Evolutionary conservation across 2,888 invertebrate species (phyloP).

Genomic region (Nemotelus pantherinus): DNA sequence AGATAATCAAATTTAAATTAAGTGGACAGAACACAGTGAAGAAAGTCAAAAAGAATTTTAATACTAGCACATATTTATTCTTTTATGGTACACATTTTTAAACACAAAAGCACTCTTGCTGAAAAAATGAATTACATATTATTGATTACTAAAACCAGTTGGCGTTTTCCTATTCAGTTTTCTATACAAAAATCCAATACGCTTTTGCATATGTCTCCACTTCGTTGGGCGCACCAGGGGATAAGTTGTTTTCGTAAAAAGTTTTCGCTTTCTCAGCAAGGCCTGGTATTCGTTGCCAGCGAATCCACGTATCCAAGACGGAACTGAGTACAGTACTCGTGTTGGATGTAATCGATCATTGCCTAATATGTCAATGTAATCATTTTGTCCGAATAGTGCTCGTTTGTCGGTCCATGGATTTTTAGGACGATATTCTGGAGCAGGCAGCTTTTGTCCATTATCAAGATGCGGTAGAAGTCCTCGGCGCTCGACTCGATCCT

Average conservation of each 20-base stretch:
- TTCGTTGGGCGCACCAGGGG: conserved; percentile 77
- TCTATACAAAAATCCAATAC: conserved; percentile 78
- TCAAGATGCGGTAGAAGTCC: conserved; percentile 77
- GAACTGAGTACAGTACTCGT: conserved; percentile 84
- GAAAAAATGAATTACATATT: conserved; percentile 35
- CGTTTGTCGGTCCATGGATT: conserved; percentile 80
- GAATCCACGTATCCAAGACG: conserved; percentile 90
- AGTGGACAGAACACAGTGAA: too few species aligned
- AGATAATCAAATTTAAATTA: too few species aligned
- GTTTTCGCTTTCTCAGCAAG: conserved; percentile 74
- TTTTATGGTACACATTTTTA: too few species aligned
- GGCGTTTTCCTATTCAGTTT: conserved; percentile 84
- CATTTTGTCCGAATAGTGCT: conserved; percentile 93
- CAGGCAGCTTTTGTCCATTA: conserved; percentile 67
- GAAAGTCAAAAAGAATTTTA: too few species aligned
- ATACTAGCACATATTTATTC: too few species aligned
- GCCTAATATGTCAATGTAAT: conserved; percentile 96
- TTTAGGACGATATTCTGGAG: conserved; percentile 77
- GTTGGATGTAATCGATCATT: conserved; percentile 84
- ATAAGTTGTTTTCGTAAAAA: conserved; percentile 69
- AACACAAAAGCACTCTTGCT: too few species aligned
- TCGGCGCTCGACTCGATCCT: conserved; percentile 72
- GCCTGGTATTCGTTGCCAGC: conserved; percentile 85
- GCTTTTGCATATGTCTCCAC: conserved; percentile 79
- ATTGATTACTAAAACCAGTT: conserved; percentile 68